Conservation (phyloP, 1,140 invertebrate genomes). For the Saccostrea echinata region DNA sequence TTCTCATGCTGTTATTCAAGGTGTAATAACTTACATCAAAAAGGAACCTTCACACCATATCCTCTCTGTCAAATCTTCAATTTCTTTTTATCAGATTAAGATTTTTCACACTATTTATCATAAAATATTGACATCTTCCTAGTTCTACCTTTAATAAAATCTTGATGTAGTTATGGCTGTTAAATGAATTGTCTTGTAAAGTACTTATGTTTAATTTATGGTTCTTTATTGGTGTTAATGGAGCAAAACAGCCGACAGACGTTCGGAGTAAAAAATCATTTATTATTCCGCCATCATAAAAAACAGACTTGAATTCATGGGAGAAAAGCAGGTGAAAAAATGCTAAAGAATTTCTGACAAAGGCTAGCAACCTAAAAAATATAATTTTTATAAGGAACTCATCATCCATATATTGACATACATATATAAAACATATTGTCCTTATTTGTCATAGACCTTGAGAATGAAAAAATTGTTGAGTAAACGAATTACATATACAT, state of each 20-base stretch:
- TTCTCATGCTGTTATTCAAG: not conserved
- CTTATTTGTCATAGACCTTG: slow-evolving; percentile 6
- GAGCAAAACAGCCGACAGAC: slow-evolving; percentile 21
- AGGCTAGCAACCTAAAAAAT: slow-evolving; percentile 15
- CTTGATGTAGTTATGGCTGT: not conserved
- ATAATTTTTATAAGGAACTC: not conserved
- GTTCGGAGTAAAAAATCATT: slow-evolving; percentile 5
- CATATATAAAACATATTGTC: not conserved
- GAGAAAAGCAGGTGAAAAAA: not conserved
- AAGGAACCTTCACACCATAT: not conserved
- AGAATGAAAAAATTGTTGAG: not conserved
- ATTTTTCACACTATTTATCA: not conserved
- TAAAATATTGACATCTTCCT: not conserved
- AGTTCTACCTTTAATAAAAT: not conserved
- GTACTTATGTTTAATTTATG: slow-evolving; percentile 30
- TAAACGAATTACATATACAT: not conserved
- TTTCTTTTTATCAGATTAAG: slow-evolving; percentile 21
- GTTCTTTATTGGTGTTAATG: slow-evolving; percentile 19
- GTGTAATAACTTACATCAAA: not conserved
- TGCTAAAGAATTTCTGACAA: not conserved
- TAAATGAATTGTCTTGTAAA: slow-evolving; percentile 16
- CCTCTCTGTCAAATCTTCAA: not conserved
- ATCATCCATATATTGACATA: slow-evolving; percentile 4
- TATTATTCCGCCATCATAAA: not conserved
- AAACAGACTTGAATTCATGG: not conserved